Evolutionary conservation across 2,888 invertebrate genomes (phyloP).

Genomic region (Leptinotarsa tumamoca): DNA sequence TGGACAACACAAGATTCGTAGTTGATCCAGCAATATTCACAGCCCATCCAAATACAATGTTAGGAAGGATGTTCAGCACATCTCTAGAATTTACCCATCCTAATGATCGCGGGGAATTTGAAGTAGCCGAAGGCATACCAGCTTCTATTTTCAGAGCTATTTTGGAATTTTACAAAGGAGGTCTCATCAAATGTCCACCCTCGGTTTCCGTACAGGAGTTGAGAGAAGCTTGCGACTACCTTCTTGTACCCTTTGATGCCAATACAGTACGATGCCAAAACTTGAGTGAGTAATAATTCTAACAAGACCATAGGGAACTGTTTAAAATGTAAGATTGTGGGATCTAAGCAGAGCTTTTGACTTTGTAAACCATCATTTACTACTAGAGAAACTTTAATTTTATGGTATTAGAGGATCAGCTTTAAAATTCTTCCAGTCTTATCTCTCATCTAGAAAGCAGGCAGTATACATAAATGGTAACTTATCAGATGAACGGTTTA

Average conservation of each 20-base stretch:
- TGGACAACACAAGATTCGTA: conserved; percentile 92
- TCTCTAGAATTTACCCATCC: conserved; percentile 92
- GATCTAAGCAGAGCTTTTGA: too few relatives aligned
- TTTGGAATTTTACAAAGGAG: conserved; percentile 93
- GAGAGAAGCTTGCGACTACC: conserved; percentile 97
- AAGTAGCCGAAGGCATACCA: conserved; percentile 95
- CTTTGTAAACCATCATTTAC: too few relatives aligned
- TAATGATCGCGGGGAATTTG: conserved; percentile 96
- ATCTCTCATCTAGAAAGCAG: too few relatives aligned
- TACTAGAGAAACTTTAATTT: too few relatives aligned
- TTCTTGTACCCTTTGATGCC: conserved; percentile 97
- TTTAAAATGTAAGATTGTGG: too few relatives aligned
- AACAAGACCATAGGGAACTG: not conserved
- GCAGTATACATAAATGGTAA: too few relatives aligned
- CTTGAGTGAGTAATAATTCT: conserved; percentile 77
- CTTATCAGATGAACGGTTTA: too few relatives aligned
- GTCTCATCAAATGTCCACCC: conserved; percentile 93
- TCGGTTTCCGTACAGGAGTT: conserved; percentile 96
- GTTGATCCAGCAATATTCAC: conserved; percentile 93
- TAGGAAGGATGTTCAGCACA: conserved; percentile 98
- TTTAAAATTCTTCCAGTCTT: too few relatives aligned
- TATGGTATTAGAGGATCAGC: too few relatives aligned
- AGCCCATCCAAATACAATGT: conserved; percentile 97
- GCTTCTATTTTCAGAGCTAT: conserved; percentile 95
- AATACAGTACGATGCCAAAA: conserved; percentile 96